These are phyloP conservation scores for Chrysochloris asiatica DNA, from an alignment of 2,113 vertebrate genomes.

Conservation along the genomic window DNA sequence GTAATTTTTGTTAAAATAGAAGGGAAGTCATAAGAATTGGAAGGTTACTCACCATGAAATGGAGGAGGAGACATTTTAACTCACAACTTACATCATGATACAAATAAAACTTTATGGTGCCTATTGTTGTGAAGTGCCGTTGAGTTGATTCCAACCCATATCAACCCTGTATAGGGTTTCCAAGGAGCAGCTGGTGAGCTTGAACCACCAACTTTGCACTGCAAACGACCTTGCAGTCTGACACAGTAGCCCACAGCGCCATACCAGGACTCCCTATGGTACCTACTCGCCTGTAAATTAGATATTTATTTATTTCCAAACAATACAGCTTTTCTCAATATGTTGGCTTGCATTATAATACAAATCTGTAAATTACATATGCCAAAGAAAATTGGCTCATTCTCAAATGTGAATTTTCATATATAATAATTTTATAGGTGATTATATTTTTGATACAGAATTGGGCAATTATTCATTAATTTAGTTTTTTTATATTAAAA, in stretches of 20 bases:
- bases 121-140: too few species aligned
- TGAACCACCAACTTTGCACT: too few species aligned
- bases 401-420: conserved; percentile 67
- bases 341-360: conserved; percentile 61
- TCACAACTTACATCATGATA: conserved; percentile 52
- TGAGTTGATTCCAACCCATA: too few species aligned
- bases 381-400: conserved; percentile 63
- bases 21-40: conserved; percentile 55
- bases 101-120: conserved; percentile 56
- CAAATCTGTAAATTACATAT: conserved; percentile 70
- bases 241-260: too few species aligned
- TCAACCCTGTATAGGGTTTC: too few species aligned
- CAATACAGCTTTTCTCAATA: conserved; percentile 56
- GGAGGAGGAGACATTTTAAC: conserved; percentile 47
- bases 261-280: too few species aligned
- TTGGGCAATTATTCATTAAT: conserved; percentile 60
- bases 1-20: conserved; percentile 46
- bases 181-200: too few species aligned
- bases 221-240: too few species aligned
- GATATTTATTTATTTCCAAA: conserved; percentile 60
- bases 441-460: conserved; percentile 61
- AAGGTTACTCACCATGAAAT: conserved; percentile 53
- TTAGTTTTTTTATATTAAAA: conserved; percentile 56
- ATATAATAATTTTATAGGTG: conserved; percentile 42
- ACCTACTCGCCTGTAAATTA: conserved; percentile 45